Evolutionary conservation across 2,113 vertebrate species (phyloP), one percentile per base, ranked within the genome.

Genomic region (Fulmarus glacialis): DNA sequence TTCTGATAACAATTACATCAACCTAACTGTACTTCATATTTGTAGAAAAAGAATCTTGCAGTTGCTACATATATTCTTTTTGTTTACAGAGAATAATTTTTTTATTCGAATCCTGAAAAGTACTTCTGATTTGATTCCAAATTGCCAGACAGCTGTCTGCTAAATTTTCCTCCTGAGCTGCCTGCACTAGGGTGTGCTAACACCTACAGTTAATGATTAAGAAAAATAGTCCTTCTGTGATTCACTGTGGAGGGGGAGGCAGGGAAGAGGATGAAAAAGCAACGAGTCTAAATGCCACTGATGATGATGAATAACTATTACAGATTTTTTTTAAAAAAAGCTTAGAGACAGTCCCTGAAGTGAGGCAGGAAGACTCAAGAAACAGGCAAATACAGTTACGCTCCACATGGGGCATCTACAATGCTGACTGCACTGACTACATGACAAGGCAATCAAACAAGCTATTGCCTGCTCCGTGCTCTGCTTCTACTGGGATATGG

Each of bases 121-220:
- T 45, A 88, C 22, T 91, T 72, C 22, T 64, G 62, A 78, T 78
- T 95, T 93, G 48, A 92, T 66, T 93, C 47, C 47, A 90, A 90
- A 81, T 38, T 92, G 86, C 89, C 86, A 96, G 94, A 97, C 95
- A 94, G 89, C 48, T 93, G 43, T 77, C 93, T 77, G 55, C 81
- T 92, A 86, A 90, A 85, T 96, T 94, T 87, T 95, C 52, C 73
- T 87, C 74, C 81, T 26, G 30, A 82, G 68, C 47, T 52, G 74
- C 56, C 36, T 59, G 62, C 6, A 19, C 52, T 40, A 82, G 67
- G 50, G 68, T 63, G 78, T 73, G 64, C 81, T 83, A 94, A 97
- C 91, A 93, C 96, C 96, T 86, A 97, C 95, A 66, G 82, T 36
- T 83, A 95, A 85, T 97, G 93, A 96, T 55, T 96, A 94, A 97